These are phyloP conservation scores for Chaenocephalus aceratus DNA, from an alignment of 2,113 vertebrate species.

Conservation along the genomic window DNA sequence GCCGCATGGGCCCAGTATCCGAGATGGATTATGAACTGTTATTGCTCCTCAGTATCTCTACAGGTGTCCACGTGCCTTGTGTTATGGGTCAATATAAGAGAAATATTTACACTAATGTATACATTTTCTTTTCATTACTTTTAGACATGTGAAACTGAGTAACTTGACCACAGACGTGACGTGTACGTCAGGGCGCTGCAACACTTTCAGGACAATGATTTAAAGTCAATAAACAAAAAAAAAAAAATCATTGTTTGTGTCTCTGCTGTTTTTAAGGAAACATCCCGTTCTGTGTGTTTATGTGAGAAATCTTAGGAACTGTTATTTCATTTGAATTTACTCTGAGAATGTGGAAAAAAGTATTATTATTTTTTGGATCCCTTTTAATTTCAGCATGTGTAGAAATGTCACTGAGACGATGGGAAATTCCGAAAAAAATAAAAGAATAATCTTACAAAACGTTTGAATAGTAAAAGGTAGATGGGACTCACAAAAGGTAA, in stretches of 20 bases:
- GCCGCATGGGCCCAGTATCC: slow-evolving; percentile 61
- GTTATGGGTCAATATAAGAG: slow-evolving; percentile 73
- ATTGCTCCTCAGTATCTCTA: slow-evolving; percentile 66
- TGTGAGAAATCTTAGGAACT: no score
- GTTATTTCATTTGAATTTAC: no score
- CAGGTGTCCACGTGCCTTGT: slow-evolving; percentile 86
- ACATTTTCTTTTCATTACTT: slow-evolving; percentile 57
- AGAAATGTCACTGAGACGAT: no score
- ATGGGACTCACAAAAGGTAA: no score
- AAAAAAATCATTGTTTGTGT: neutral
- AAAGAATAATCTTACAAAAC: no score
- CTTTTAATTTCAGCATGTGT: no score
- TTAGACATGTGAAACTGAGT: slow-evolving; percentile 40
- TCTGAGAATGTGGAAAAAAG: no score
- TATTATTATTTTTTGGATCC: no score
- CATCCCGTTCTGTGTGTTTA: no score
- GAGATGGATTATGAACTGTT: slow-evolving; percentile 40
- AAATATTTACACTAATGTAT: slow-evolving; percentile 61
- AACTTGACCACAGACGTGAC: slow-evolving; percentile 69
- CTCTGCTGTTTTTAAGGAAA: no score
- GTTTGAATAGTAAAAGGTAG: no score
- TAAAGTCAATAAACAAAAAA: slow-evolving; percentile 69
- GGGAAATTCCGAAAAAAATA: no score
- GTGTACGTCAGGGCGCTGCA: slow-evolving; percentile 61
- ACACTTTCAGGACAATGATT: slow-evolving; percentile 54